Evolutionary conservation across 92 coral and sea anemone genomes (phyloP), one percentile per base, ranked within the genome.

Genomic region (Zoanthus gigantus): DNA sequence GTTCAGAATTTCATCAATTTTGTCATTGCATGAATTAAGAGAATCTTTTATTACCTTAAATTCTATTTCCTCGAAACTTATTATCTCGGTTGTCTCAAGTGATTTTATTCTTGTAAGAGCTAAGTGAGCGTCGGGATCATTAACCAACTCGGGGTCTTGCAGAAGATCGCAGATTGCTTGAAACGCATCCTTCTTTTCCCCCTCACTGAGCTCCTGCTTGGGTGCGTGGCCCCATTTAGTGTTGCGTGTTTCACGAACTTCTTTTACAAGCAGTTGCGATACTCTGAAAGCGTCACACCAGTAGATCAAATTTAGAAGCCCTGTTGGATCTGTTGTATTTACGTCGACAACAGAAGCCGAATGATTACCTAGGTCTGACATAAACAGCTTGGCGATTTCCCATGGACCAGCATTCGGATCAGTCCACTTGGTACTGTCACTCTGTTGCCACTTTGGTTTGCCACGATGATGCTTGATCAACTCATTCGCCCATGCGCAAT

Each of bases 381-480:
- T 96, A 52, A 82, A 96, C 45, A 95, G 63, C 86, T 95, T 95
- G 15, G 98, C 97, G 18, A 94, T 84, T 74, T 95, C 97, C 98
- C 97, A 95, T 16, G 83, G 86, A 31, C 98, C 98, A 82, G 34
- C 58, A 83, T 9, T 65, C 15, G 95, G 97, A 77, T 94, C 94
- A 4, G 71, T 82, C 98, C 98, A 95, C 46, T 86, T 91, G 16
- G 76, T 74, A 34, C 89, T 83, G 68, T 94, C 93, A 76, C 98
- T 95, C 76, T 93, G 91, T 37, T 84, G 77, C 98, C 98, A 95
- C 74, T 81, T 89, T 76, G 95, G 96, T 28, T 83, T 88, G 15
- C 31, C 30, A 9, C 71, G 73, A 74, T 94, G 98, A 54, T 23
- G 80, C 17, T 31, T 88, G 34, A 6, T 34, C 42, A 94, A 71